Evolutionary conservation across 2,797 vertebrate species (phyloP).

Genomic region (Pelodytes ibericus): DNA sequence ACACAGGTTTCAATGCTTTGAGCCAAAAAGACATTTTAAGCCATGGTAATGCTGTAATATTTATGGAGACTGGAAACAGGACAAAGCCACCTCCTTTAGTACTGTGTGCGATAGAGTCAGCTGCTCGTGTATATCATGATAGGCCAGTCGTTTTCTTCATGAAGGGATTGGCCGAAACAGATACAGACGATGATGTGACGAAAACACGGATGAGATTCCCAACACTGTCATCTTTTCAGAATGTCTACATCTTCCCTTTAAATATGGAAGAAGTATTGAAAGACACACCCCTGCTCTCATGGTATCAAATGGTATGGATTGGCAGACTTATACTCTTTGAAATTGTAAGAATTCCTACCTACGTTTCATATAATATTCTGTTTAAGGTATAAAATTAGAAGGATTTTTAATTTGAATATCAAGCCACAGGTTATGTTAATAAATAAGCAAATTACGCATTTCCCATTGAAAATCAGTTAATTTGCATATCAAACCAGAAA

Average conservation of each 20-base stretch:
- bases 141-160: slow-evolving; percentile 68
- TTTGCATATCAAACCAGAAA: no score
- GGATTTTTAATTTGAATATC: no score
- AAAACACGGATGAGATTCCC: slow-evolving; percentile 62
- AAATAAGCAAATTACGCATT: no score
- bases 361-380: no score
- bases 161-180: slow-evolving; percentile 63
- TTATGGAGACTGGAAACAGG: slow-evolving; percentile 71
- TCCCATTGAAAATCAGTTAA: no score
- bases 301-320: slow-evolving; percentile 70
- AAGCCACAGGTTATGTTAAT: no score
- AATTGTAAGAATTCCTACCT: no score
- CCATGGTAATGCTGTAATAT: slow-evolving; percentile 66
- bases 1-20: neutral
- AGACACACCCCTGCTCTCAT: slow-evolving; percentile 70
- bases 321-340: no score
- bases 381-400: no score
- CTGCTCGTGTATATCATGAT: slow-evolving; percentile 68
- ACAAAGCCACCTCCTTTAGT: slow-evolving; percentile 65
- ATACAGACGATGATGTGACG: slow-evolving; percentile 39
- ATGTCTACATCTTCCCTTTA: slow-evolving; percentile 73
- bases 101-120: slow-evolving; percentile 74
- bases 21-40: slow-evolving; percentile 63
- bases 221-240: slow-evolving; percentile 69
- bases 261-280: slow-evolving; percentile 70